Evolutionary conservation across 2,888 invertebrate species (phyloP), one percentile per base, ranked within the genome.

Genomic region (Hypena proboscidalis): DNA sequence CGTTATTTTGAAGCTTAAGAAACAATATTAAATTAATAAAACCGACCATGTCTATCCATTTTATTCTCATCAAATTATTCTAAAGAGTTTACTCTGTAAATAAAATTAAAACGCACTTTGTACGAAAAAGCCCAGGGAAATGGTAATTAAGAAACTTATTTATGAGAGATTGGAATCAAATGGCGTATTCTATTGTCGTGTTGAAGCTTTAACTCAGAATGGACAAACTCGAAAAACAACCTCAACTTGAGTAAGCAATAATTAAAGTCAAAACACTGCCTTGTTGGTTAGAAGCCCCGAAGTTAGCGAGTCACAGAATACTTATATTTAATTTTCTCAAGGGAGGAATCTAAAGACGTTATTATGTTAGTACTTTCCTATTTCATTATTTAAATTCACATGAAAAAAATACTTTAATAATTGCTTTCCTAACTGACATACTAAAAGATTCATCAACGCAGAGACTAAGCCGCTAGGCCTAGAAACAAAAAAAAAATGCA

Each of bases 231-330:
- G 34, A 36, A 35, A 43, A 71, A 63, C 46, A 60, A 61, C 58
- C 56, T 65, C 63, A 66, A 70, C 37, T 70, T 58, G 58, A 66
- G 61, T 53, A 58, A 72, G 62, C 69, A 70, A 71, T 71, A 75
- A 76, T 78, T 76, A 72, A 74, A 67, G 59, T 67, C 62, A 60
- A 67, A 71, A 73, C 58, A 66, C 61, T 57, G 39, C 37, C 51
- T 47, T 53, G 58, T 57, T 38, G 26, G 40, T 7, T 20, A 26
- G 21, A 32, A 57, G 67, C 69, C 45, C 63, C 25, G 20, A 60
- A 54, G 5, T 3, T 0, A 27, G 58, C 56, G 59, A 32, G n/a
- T 23, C n/a, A n/a, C n/a, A n/a, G n/a, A n/a, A n/a, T n/a, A n/a
- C n/a, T n/a, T n/a, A n/a, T n/a, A n/a, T n/a, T n/a, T n/a, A n/a